Base-by-base conservation (phyloP, 2,113 vertebrate species). In the Sinosuthora webbiana region DNA sequence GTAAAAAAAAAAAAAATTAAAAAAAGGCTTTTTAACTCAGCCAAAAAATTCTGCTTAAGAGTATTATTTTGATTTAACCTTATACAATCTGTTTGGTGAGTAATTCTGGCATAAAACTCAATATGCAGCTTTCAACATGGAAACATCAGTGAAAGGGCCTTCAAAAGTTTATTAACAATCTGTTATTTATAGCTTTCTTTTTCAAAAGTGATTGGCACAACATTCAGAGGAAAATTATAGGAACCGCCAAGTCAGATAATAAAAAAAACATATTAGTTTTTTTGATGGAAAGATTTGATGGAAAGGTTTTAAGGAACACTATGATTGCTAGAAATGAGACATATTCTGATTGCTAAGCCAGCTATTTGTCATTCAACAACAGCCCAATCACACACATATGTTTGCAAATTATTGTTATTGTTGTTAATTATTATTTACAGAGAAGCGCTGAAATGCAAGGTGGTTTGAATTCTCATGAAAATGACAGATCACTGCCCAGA, bases 131-230 rank as follows among this genome's bases (percentile, higher is more conserved):
- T 95, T 94, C 79, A 93, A 67, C 68, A 91, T 64, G 62, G 93
- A 96, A 97, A 95, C 88, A 95, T 77, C 93, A 95, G 73, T 41
- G 24, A 92, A 89, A 87, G 10, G 93, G 92, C 73, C 85, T 83
- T 81, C 64, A 83, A 93, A 96, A 95, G 92, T 96, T 96, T 93
- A 90, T 97, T 96, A 95, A 96, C 93, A 95, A 92, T 81, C 88
- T 92, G 76, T 82, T 96, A 96, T 96, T 96, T 95, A 77, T 84
- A 81, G 82, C 70, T 63, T 84, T 69, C 33, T 63, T 83, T 86
- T 84, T 80, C 19, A 82, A 85, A 94, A 88, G 49, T 73, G 70
- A 97, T 83, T 93, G 90, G 90, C 78, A 90, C 67, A 93, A 75
- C 75, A 94, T 83, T 85, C 42, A 90, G 69, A 86, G 44, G 71